Percentiles rank a stretch among this genome's conserved stretches.
These are phyloP conservation scores for Anastatus disparis DNA, from an alignment of 1,140 invertebrate genomes.

Conservation along the genomic window DNA sequence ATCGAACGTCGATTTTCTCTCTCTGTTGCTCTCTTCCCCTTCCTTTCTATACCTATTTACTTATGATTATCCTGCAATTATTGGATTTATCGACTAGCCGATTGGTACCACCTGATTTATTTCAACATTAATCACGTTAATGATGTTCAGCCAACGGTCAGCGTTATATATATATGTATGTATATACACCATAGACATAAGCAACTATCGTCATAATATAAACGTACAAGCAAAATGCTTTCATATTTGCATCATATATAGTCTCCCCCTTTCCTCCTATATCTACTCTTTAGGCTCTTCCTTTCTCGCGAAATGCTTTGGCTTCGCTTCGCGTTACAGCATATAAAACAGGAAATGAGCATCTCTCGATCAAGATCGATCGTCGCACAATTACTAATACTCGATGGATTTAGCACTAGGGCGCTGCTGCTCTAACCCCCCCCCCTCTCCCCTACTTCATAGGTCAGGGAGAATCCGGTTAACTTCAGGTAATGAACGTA, in stretches of 20 bases:
- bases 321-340: conserved; percentile 41
- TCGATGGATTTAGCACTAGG: conserved; percentile 39
- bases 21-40: no score
- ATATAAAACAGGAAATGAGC: conserved; percentile 63
- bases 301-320: background rate
- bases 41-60: conserved; percentile 64
- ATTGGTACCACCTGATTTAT: conserved; percentile 65
- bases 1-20: conserved; percentile 52
- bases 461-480: conserved; percentile 33
- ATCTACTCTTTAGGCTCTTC: conserved; percentile 45
- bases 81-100: conserved; percentile 64
- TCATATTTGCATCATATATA: conserved; percentile 7
- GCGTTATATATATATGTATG: no score
- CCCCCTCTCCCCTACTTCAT: conserved; percentile 6
- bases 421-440: background rate
- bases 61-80: conserved; percentile 66
- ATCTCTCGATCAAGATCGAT: conserved; percentile 67
- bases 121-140: conserved; percentile 68
- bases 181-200: conserved; percentile 14
- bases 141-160: conserved; percentile 56
- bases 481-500: conserved; percentile 39
- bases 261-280: conserved; percentile 19
- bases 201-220: background rate
- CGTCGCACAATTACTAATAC: conserved; percentile 62
- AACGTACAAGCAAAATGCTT: background rate